These are phyloP conservation scores for Danionella dracula DNA, from an alignment of 2,797 vertebrate species.

Conservation along the genomic window DNA sequence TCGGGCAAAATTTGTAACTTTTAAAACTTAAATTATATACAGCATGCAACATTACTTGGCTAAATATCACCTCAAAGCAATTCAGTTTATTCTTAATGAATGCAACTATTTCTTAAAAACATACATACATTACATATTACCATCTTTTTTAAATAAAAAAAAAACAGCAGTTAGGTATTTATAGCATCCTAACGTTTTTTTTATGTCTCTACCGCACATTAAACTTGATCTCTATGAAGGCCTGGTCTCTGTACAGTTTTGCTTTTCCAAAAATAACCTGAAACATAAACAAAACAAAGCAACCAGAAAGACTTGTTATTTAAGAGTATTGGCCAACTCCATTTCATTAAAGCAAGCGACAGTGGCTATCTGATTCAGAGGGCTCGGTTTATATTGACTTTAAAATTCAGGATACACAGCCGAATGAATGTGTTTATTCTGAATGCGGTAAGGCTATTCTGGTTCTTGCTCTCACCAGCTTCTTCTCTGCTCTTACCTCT, in stretches of 20 bases:
- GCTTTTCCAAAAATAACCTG: conserved; percentile 23
- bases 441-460: neutral
- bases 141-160: no score
- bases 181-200: neutral
- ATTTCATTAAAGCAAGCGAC: neutral
- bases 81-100: no score
- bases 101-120: no score
- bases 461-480: neutral
- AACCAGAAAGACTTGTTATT: conserved; percentile 18
- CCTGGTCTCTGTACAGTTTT: neutral
- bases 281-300: conserved; percentile 27
- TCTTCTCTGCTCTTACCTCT: conserved; percentile 57
- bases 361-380: no score
- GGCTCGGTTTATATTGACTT: neutral
- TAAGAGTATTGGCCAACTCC: neutral
- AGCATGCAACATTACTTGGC: no score
- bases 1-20: no score
- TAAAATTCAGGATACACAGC: neutral
- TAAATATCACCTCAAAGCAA: no score
- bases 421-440: neutral
- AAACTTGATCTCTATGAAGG: conserved; percentile 10
- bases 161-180: no score
- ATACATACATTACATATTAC: no score
- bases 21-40: no score
- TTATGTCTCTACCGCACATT: neutral